These are phyloP conservation scores for Apteryx mantelli DNA, from an alignment of 2,113 vertebrate genomes.

Conservation along the genomic window DNA sequence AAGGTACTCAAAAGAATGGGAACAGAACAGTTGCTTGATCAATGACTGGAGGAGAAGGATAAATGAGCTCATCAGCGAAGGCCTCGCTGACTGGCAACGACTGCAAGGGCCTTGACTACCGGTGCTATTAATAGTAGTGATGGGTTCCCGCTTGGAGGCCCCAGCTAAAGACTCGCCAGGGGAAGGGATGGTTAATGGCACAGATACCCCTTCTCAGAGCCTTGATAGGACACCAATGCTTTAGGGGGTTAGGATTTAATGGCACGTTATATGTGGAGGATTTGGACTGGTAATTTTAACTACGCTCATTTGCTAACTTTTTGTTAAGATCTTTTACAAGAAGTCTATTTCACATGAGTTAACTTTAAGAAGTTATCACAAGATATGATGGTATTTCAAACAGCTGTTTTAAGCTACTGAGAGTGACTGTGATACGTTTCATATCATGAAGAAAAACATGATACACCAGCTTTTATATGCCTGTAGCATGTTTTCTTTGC, in stretches of 20 bases:
- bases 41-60: not conserved
- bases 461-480: not conserved
- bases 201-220: not conserved
- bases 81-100: not conserved
- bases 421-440: not conserved
- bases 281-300: not conserved
- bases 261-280: fast-evolving
- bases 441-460: fast-evolving
- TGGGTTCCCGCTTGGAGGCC: not conserved
- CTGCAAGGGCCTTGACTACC: not conserved
- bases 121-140: not conserved
- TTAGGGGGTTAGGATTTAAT: not conserved
- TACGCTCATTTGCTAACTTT: not conserved
- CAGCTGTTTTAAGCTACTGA: not conserved
- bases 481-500: not conserved
- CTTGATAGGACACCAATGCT: not conserved
- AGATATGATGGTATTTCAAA: not conserved
- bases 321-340: not conserved
- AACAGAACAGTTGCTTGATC: not conserved
- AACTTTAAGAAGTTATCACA: not conserved
- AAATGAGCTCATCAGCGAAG: not conserved
- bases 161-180: not conserved
- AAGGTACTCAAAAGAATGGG: not conserved
- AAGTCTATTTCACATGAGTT: not conserved
- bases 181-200: fast-evolving